phyloP scores from a whole-genome alignment of 1,140 invertebrate species.

The Linepithema humile region DNA sequence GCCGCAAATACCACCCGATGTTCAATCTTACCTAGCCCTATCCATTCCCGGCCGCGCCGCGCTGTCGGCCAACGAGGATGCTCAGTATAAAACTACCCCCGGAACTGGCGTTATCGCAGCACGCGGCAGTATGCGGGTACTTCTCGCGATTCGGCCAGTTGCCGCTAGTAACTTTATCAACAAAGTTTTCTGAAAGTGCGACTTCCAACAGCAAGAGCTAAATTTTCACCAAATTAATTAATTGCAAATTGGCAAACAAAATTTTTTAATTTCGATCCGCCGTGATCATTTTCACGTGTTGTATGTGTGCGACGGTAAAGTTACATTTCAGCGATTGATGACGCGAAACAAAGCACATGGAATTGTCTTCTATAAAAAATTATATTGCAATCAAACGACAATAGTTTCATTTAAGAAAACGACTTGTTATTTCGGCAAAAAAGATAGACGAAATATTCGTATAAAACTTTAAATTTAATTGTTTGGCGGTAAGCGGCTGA shows the following conservation, averaged over 20 bases:
- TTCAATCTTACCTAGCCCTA: slow-evolving; percentile 25
- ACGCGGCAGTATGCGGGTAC: neutral
- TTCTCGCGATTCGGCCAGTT: neutral
- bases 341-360: neutral
- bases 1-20: neutral
- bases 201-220: neutral
- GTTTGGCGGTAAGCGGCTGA: neutral
- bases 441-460: neutral
- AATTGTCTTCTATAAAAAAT: neutral
- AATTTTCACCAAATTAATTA: neutral
- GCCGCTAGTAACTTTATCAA: neutral
- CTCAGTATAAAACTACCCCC: slow-evolving; percentile 45
- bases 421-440: neutral
- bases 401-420: neutral
- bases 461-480: neutral
- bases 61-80: neutral
- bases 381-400: neutral
- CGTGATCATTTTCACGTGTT: neutral
- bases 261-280: neutral
- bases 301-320: too few relatives aligned
- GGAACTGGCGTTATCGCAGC: slow-evolving; percentile 9
- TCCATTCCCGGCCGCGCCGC: slow-evolving; percentile 13
- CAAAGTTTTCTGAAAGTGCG: neutral
- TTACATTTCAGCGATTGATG: neutral
- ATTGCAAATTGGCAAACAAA: neutral